Conservation (phyloP, 2,888 invertebrate genomes). For the Cosmia pyralina region DNA sequence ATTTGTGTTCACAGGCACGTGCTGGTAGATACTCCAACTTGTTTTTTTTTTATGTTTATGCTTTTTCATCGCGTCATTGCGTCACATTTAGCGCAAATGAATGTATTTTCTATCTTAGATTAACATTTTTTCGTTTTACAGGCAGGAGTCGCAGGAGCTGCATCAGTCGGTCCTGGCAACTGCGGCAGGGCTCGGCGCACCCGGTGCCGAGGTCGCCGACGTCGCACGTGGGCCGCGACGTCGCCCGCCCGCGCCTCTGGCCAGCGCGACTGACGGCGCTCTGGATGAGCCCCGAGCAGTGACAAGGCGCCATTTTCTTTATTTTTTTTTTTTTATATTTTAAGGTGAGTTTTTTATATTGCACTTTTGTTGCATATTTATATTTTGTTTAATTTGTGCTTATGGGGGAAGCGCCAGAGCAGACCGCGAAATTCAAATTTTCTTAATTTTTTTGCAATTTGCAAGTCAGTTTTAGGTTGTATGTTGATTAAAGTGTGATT, state of each 20-base stretch:
- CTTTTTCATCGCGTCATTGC: too few species aligned
- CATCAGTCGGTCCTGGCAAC: constrained; percentile 63
- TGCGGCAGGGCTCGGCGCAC: constrained; percentile 72
- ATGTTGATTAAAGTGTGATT: too few species aligned
- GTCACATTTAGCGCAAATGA: not conserved
- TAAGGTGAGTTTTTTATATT: constrained; percentile 43
- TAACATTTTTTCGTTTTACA: not conserved
- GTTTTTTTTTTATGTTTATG: too few species aligned
- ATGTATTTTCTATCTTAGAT: too few species aligned
- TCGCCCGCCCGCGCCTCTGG: constrained; percentile 76
- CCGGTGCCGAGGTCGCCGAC: constrained; percentile 78
- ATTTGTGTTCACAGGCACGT: not conserved
- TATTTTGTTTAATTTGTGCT: not conserved
- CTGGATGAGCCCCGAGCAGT: constrained; percentile 68
- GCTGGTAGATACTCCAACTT: too few species aligned
- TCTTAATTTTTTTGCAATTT: too few species aligned
- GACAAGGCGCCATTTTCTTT: constrained; percentile 54
- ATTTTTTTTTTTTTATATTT: constrained; percentile 24
- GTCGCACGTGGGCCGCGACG: constrained; percentile 68
- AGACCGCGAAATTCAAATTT: too few species aligned
- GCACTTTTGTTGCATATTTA: not conserved
- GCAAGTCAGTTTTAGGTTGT: too few species aligned
- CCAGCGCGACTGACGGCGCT: constrained; percentile 72
- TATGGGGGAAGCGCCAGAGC: too few species aligned
- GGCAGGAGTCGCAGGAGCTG: constrained; percentile 51